Conservation (phyloP, 2,888 invertebrate species). For the Lasioglossum figueresi region DNA sequence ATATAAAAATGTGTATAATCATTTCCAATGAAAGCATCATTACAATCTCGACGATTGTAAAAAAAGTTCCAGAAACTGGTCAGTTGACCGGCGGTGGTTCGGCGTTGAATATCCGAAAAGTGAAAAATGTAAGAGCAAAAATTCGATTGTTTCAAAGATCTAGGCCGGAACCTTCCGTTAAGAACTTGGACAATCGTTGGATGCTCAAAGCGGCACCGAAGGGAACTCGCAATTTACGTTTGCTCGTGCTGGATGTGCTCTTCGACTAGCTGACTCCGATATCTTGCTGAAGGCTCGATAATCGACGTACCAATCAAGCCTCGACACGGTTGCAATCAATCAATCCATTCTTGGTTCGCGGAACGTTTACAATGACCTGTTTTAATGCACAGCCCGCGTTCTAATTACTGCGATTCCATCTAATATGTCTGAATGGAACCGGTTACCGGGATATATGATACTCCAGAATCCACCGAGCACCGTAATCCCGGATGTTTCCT, state of each 20-base stretch:
- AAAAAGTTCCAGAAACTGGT: too few relatives aligned
- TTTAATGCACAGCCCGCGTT: slow-evolving; percentile 44
- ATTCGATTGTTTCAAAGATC: too few relatives aligned
- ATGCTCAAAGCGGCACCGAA: not conserved
- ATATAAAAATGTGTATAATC: too few relatives aligned
- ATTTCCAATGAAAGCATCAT: too few relatives aligned
- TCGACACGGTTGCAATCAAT: slow-evolving; percentile 21
- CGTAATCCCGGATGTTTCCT: slow-evolving; percentile 71
- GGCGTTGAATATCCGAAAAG: too few relatives aligned
- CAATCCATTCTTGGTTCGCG: slow-evolving; percentile 24
- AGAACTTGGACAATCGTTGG: not conserved
- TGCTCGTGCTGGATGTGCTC: not conserved
- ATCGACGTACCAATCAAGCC: slow-evolving; percentile 32
- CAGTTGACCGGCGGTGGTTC: too few relatives aligned
- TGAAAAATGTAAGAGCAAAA: too few relatives aligned
- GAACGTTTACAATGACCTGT: slow-evolving; percentile 32
- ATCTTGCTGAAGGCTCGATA: slow-evolving; percentile 8
- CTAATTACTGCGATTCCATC: slow-evolving; percentile 66
- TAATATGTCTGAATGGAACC: slow-evolving; percentile 65
- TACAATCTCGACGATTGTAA: too few relatives aligned
- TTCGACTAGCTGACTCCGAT: slow-evolving; percentile 30
- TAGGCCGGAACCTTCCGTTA: not conserved
- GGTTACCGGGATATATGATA: slow-evolving; percentile 70
- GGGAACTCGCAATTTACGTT: not conserved
- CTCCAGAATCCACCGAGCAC: slow-evolving; percentile 54